phyloP scores from a whole-genome alignment of 1,140 invertebrate genomes.

The Heterodera schachtii region DNA sequence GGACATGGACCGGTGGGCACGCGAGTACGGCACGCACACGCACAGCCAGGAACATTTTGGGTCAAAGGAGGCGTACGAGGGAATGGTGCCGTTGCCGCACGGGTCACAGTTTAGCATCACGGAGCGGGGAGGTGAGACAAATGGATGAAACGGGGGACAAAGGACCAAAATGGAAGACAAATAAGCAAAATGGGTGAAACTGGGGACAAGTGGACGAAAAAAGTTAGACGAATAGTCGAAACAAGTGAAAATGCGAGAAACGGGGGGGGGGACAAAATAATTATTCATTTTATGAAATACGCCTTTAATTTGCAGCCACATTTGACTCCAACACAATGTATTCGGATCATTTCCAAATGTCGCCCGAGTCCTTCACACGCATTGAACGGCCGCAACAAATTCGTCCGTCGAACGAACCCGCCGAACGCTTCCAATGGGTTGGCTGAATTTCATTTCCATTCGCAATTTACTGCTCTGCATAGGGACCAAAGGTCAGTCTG shows the following conservation, averaged over 20 bases:
- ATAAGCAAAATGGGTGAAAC: too few species aligned
- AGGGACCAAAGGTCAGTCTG: conserved; percentile 3
- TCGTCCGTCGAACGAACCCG: conserved; percentile 24
- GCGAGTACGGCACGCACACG: not conserved
- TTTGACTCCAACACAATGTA: conserved; percentile 13
- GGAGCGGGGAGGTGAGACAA: not conserved
- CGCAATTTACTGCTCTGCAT: too few species aligned
- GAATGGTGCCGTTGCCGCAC: not conserved
- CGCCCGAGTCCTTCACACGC: conserved; percentile 2
- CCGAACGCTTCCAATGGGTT: not conserved
- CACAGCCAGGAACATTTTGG: not conserved
- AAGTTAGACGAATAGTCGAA: too few species aligned
- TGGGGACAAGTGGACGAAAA: too few species aligned
- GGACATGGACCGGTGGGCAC: not conserved
- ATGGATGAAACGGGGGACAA: too few species aligned
- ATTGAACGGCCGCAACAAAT: not conserved
- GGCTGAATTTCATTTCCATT: too few species aligned
- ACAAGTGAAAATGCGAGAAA: too few species aligned
- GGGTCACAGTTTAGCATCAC: not conserved
- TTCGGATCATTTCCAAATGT: conserved; percentile 10
- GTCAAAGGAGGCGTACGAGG: not conserved
- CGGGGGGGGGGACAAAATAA: too few species aligned
- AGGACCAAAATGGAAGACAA: too few species aligned
- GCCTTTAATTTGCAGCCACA: conserved; percentile 1
- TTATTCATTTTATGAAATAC: not conserved